These are phyloP conservation scores for Brienomyrus brachyistius DNA, from an alignment of 2,113 vertebrate genomes.

Conservation along the genomic window DNA sequence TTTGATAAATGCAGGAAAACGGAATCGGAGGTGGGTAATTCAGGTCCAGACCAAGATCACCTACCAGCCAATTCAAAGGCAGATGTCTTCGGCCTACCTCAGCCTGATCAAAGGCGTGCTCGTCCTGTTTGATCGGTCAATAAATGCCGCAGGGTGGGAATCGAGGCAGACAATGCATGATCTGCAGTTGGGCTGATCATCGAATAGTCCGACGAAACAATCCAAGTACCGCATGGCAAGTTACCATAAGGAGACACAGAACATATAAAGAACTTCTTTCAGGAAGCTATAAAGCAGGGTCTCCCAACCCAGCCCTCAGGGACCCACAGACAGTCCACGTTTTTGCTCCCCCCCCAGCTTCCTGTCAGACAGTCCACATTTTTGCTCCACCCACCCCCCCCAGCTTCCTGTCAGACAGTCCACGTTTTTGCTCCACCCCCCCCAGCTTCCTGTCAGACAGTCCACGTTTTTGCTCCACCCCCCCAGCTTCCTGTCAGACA, in stretches of 20 bases:
- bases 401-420: no score
- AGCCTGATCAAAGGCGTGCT: not conserved
- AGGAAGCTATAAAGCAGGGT: not conserved
- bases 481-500: not conserved
- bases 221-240: not conserved
- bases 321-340: not conserved
- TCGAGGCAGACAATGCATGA: not conserved
- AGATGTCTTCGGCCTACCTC: not conserved
- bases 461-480: not conserved
- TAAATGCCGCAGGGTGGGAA: not conserved
- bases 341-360: not conserved
- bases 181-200: not conserved
- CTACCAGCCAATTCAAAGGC: not conserved
- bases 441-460: not conserved
- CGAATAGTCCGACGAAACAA: not conserved
- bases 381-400: not conserved
- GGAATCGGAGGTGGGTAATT: not conserved
- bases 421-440: no score
- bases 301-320: not conserved
- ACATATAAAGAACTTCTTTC: not conserved
- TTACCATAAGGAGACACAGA: not conserved
- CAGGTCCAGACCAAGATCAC: not conserved
- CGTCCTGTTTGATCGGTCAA: not conserved
- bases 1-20: not conserved
- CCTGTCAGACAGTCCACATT: not conserved